Evolutionary conservation across 2,888 invertebrate genomes (phyloP).

Genomic region (Onchidella celtica): DNA sequence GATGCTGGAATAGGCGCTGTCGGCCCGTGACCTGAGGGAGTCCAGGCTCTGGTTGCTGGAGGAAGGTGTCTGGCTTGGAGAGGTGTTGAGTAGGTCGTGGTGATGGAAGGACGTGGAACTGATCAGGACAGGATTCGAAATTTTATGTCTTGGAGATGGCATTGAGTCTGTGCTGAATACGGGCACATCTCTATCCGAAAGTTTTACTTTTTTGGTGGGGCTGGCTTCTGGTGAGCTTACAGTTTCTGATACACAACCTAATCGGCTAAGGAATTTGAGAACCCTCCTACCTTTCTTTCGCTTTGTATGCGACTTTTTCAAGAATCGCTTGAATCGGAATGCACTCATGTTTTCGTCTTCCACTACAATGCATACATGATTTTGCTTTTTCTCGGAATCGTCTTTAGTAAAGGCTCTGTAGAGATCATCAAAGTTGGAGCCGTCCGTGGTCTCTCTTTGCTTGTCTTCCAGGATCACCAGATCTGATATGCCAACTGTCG

Average conservation of each 20-base stretch:
- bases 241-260: slow-evolving; percentile 43
- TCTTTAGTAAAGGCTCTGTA: slow-evolving; percentile 53
- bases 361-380: slow-evolving; percentile 52
- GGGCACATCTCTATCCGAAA: neutral
- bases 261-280: slow-evolving; percentile 33
- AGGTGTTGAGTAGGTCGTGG: neutral
- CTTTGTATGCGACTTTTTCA: slow-evolving; percentile 50
- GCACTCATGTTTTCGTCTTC: slow-evolving; percentile 47
- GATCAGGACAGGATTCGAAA: slow-evolving; percentile 31
- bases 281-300: slow-evolving; percentile 41
- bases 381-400: slow-evolving; percentile 52
- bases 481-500: neutral
- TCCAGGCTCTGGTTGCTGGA: slow-evolving; percentile 40
- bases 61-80: neutral
- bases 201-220: neutral
- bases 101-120: slow-evolving; percentile 27
- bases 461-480: slow-evolving; percentile 11
- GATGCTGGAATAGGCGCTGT: slow-evolving; percentile 47
- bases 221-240: slow-evolving; percentile 15
- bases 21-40: slow-evolving; percentile 4
- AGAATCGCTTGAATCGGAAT: slow-evolving; percentile 50
- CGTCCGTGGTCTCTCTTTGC: neutral
- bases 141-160: neutral
- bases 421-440: slow-evolving; percentile 36
- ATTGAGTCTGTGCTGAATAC: slow-evolving; percentile 14